Conservation (phyloP, 2,888 invertebrate species). For the Pseudococcus viburni region DNA sequence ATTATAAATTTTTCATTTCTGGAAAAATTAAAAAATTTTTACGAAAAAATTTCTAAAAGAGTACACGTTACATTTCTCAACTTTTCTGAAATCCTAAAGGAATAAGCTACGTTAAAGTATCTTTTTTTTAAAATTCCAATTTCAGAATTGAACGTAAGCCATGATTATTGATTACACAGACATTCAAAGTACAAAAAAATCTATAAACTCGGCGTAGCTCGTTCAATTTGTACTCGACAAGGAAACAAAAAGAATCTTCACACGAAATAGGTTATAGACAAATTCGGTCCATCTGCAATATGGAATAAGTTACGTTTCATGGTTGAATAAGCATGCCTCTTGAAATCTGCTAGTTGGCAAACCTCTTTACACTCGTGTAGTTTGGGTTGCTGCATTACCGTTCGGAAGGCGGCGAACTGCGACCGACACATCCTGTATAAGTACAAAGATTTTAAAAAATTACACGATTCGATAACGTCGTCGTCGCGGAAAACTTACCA, state of each 20-base stretch:
- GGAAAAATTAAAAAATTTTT: too few species aligned
- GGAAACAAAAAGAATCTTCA: neutral
- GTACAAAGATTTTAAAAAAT: neutral
- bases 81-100: too few species aligned
- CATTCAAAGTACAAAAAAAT: too few species aligned
- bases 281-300: constrained; percentile 2
- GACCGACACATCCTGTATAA: constrained; percentile 7
- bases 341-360: neutral
- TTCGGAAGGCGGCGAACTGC: neutral
- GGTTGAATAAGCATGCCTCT: constrained; percentile 5
- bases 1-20: too few species aligned
- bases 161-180: too few species aligned
- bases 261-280: neutral
- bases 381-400: constrained; percentile 3
- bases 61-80: too few species aligned
- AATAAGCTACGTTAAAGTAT: too few species aligned
- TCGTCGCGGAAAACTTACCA: neutral
- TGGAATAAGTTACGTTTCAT: neutral
- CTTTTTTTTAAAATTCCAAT: too few species aligned
- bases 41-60: too few species aligned
- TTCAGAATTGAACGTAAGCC: too few species aligned
- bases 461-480: constrained; percentile 5
- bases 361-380: neutral
- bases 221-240: neutral
- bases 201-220: neutral